phyloP scores from a whole-genome alignment of 1,140 invertebrate genomes.

The Branchinecta lindahli region DNA sequence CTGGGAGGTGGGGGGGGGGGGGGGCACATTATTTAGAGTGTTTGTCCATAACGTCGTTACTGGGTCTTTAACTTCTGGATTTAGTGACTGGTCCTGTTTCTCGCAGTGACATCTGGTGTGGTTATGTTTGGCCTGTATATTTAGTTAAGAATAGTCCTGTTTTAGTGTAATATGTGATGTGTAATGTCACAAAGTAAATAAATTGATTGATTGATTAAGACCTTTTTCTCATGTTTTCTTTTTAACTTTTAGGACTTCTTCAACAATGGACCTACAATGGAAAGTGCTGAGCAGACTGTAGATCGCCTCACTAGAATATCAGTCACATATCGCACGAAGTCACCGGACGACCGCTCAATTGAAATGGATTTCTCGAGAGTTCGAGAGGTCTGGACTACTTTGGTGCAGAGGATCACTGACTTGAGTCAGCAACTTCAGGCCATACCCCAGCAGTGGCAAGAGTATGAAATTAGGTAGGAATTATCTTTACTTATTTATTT shows the following conservation, averaged over 20 bases:
- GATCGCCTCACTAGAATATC: constrained; percentile 55
- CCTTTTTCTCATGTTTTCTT: too few relatives aligned
- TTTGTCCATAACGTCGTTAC: too few relatives aligned
- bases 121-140: too few relatives aligned
- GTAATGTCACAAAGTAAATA: too few relatives aligned
- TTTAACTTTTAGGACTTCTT: constrained; percentile 35
- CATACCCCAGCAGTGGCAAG: constrained; percentile 75
- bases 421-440: constrained; percentile 60
- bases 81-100: too few relatives aligned
- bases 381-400: constrained; percentile 52
- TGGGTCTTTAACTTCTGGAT: too few relatives aligned
- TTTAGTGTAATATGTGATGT: too few relatives aligned
- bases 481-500: not conserved
- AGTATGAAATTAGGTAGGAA: constrained; percentile 56
- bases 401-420: constrained; percentile 49
- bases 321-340: constrained; percentile 43
- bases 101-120: too few relatives aligned
- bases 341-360: constrained; percentile 45
- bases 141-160: too few relatives aligned
- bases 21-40: too few relatives aligned
- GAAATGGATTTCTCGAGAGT: constrained; percentile 47
- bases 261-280: constrained; percentile 45
- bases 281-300: constrained; percentile 54
- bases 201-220: too few relatives aligned
- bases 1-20: too few relatives aligned